Conservation (phyloP, 2,113 vertebrate species). For the Sminthopsis crassicaudata region DNA sequence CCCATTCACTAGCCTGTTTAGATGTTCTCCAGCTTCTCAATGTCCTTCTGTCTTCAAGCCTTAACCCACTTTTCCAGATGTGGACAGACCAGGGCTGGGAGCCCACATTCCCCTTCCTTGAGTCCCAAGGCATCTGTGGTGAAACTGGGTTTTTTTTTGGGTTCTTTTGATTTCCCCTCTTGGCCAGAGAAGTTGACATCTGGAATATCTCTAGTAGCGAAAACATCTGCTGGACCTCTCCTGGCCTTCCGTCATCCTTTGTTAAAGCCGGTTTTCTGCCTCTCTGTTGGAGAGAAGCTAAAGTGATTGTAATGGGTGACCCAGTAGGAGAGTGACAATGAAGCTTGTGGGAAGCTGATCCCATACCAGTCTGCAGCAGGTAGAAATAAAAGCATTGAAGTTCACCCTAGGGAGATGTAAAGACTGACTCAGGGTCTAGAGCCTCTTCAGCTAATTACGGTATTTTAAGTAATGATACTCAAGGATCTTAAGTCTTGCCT, state of each 20-base stretch:
- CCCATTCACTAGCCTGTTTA: neutral
- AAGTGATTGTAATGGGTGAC: neutral
- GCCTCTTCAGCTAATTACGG: neutral
- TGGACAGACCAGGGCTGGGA: neutral
- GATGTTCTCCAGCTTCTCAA: neutral
- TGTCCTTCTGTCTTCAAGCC: neutral
- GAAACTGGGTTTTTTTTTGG: neutral
- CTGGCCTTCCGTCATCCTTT: neutral
- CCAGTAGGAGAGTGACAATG: neutral
- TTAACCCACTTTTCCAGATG: neutral
- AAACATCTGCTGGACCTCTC: neutral
- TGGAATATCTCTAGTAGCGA: neutral
- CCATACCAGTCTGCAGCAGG: neutral
- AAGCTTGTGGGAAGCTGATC: neutral
- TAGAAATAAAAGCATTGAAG: neutral
- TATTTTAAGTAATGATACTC: neutral
- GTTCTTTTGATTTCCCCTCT: neutral
- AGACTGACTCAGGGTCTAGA: neutral
- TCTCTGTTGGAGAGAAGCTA: neutral
- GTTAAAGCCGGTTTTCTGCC: neutral
- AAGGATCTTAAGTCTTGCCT: neutral
- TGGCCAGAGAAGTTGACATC: neutral
- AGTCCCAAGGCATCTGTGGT: neutral
- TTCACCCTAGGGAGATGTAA: neutral
- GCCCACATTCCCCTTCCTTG: neutral